Evolutionary conservation across 2,888 invertebrate genomes (phyloP).

Genomic region (Metopia argyrocephala): DNA sequence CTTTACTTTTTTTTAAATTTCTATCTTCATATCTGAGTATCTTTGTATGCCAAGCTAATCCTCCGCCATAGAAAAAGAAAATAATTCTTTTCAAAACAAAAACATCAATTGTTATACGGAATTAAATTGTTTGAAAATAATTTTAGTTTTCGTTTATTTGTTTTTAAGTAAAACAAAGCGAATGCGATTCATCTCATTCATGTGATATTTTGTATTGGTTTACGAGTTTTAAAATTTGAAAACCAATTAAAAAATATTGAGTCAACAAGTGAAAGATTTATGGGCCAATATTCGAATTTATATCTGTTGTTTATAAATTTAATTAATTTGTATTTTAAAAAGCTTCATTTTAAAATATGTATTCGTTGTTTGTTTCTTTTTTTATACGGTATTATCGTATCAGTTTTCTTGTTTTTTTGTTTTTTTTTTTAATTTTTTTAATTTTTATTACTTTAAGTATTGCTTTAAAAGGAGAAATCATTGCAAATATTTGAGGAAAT

Average conservation of each 20-base stretch:
- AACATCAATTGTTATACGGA: conserved; percentile 58
- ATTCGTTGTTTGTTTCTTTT: conserved; percentile 32
- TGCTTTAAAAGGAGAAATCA: conserved; percentile 20
- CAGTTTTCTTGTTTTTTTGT: conserved; percentile 6
- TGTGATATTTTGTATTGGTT: conserved; percentile 8
- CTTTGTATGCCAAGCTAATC: conserved; percentile 32
- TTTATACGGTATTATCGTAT: not conserved
- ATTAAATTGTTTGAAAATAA: conserved; percentile 50
- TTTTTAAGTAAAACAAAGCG: conserved; percentile 45
- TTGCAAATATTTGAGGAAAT: conserved; percentile 50
- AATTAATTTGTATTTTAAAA: too few relatives aligned
- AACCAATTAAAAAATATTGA: conserved; percentile 71
- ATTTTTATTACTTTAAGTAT: conserved; percentile 31
- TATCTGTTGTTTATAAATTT: too few relatives aligned
- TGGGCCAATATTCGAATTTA: conserved; percentile 66
- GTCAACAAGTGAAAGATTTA: conserved; percentile 76
- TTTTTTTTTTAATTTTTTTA: conserved; percentile 11
- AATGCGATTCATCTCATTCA: not conserved
- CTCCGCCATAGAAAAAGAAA: conserved; percentile 14
- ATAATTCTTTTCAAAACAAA: conserved; percentile 51
- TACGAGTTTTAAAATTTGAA: conserved; percentile 47
- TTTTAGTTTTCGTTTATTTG: conserved; percentile 21
- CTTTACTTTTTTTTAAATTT: conserved; percentile 20
- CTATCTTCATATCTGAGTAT: not conserved
- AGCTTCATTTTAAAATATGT: not conserved